Evolutionary conservation across 2,797 vertebrate species (phyloP).

Genomic region (Bucorvus abyssinicus): DNA sequence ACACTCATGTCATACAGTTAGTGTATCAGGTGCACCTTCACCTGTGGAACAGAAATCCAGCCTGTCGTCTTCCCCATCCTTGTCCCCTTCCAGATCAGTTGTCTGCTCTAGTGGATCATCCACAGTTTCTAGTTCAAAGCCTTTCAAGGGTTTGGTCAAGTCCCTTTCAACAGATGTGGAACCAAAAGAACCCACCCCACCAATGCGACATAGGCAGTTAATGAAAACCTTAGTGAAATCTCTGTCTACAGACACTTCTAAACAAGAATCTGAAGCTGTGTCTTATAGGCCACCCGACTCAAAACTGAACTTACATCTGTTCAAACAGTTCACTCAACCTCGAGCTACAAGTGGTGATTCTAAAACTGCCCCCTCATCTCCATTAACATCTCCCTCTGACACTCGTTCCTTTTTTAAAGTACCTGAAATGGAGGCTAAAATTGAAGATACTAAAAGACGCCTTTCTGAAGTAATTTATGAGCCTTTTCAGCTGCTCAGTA

Average conservation of each 20-base stretch:
- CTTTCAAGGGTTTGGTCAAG: conserved; percentile 87
- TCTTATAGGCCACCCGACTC: conserved; percentile 84
- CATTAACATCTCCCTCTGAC: conserved; percentile 86
- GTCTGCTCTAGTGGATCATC: conserved; percentile 77
- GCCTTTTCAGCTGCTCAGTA: conserved; percentile 93
- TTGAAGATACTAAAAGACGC: conserved; percentile 96
- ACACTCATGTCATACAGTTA: conserved; percentile 65
- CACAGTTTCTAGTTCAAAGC: conserved; percentile 80
- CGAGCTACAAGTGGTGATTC: conserved; percentile 85
- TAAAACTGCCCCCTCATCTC: conserved; percentile 94
- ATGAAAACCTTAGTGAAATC: conserved; percentile 97
- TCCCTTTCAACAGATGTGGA: conserved; percentile 89
- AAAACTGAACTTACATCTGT: conserved; percentile 92
- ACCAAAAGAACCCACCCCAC: conserved; percentile 80
- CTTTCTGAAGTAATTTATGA: conserved; percentile 95
- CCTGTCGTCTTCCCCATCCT: conserved; percentile 77
- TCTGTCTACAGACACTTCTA: conserved; percentile 91
- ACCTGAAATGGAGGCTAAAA: conserved; percentile 93
- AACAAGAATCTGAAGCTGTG: conserved; percentile 82
- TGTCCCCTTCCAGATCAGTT: conserved; percentile 82
- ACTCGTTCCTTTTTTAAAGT: conserved; percentile 96
- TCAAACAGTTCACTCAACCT: conserved; percentile 95
- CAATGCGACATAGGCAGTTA: conserved; percentile 85
- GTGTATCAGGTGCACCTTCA: conserved; percentile 79
- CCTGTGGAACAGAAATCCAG: conserved; percentile 81